Percentiles rank a stretch among this genome's conserved stretches.
Evolutionary conservation across 2,888 invertebrate species (phyloP).

Genomic region (Trachelus stipa): DNA sequence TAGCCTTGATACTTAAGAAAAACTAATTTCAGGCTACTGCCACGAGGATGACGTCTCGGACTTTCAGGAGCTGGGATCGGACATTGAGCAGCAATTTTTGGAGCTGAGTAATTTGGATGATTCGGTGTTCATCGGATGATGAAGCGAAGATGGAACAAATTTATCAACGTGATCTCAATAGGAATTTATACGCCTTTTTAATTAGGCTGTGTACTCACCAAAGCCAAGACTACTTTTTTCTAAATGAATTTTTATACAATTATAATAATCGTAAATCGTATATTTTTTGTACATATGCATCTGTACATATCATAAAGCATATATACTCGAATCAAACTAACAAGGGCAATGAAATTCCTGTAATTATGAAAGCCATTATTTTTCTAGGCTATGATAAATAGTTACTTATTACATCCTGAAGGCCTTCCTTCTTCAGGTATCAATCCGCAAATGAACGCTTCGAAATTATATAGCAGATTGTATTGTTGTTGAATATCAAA

Average conservation of each 20-base stretch:
- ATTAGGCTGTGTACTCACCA: not conserved
- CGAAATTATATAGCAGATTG: conserved; percentile 32
- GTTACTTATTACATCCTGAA: not conserved
- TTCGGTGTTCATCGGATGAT: conserved; percentile 58
- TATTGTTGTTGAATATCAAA: not conserved
- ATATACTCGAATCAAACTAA: not conserved
- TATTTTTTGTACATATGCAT: conserved; percentile 56
- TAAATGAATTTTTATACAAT: not conserved
- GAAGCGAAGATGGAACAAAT: conserved; percentile 11
- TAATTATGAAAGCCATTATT: not conserved
- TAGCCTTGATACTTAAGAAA: not conserved
- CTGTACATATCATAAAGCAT: conserved; percentile 44
- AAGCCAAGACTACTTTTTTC: not conserved
- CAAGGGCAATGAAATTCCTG: not conserved
- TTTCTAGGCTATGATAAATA: not conserved
- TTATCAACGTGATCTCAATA: not conserved
- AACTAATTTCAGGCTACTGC: conserved; percentile 50
- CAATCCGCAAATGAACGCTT: conserved; percentile 40
- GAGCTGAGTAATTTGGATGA: conserved; percentile 61
- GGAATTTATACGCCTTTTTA: not conserved
- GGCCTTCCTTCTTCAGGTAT: conserved; percentile 38
- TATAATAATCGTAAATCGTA: conserved; percentile 18
- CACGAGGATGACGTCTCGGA: conserved; percentile 51
- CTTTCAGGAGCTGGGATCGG: conserved; percentile 59
- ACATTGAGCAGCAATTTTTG: conserved; percentile 63